These are phyloP conservation scores for Saguinus midas DNA, from an alignment of 2,113 vertebrate genomes.

Conservation along the genomic window DNA sequence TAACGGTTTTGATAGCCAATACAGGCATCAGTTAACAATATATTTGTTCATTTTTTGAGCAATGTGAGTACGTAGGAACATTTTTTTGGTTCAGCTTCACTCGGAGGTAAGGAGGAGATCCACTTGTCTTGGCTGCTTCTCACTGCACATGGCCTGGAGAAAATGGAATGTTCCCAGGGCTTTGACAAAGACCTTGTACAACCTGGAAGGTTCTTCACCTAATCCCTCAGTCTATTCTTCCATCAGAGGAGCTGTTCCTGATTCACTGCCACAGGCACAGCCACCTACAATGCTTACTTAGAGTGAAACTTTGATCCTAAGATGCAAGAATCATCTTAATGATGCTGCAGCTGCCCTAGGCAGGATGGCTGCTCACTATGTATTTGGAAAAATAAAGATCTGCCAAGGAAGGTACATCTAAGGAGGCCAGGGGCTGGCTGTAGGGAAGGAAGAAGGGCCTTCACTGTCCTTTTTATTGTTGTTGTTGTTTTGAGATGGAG, in stretches of 20 bases:
- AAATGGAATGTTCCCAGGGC: background rate
- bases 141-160: background rate
- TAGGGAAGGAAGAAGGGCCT: background rate
- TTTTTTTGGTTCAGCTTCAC: background rate
- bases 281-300: background rate
- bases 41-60: background rate
- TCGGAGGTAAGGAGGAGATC: background rate
- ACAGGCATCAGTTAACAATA: background rate
- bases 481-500: no score
- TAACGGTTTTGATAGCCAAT: background rate
- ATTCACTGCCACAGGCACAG: background rate
- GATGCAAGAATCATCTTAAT: background rate
- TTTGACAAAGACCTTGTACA: conserved; percentile 8
- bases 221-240: background rate
- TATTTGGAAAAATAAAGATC: background rate
- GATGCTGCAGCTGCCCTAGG: background rate
- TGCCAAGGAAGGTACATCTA: background rate
- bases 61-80: background rate
- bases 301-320: conserved; percentile 48
- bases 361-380: background rate
- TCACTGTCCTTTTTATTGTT: background rate
- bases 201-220: background rate
- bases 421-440: background rate
- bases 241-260: background rate
- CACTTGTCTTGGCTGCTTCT: background rate